Evolutionary conservation across 2,888 invertebrate genomes (phyloP).

Genomic region (Criorhina ranunculi): DNA sequence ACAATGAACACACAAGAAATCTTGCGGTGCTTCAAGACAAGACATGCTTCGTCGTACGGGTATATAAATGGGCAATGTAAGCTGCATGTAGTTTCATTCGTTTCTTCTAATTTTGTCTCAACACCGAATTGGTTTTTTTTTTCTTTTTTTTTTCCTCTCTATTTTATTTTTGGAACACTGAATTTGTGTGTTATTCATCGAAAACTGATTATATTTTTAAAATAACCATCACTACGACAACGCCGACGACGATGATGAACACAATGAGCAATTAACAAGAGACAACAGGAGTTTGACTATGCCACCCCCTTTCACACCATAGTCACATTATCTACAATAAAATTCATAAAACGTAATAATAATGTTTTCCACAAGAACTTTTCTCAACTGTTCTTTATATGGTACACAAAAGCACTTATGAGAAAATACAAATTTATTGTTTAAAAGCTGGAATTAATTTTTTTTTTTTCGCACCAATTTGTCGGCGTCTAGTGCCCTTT

Average conservation of each 20-base stretch:
- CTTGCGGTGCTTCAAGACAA: constrained; percentile 38
- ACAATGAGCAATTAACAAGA: constrained; percentile 26
- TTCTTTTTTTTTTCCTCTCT: constrained; percentile 16
- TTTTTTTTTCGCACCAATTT: constrained; percentile 20
- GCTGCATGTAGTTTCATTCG: constrained; percentile 22
- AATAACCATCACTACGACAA: constrained; percentile 14
- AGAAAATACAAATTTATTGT: constrained; percentile 10
- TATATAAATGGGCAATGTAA: constrained; percentile 49
- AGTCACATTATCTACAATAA: background rate
- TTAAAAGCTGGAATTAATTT: background rate
- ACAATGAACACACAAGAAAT: constrained; percentile 59
- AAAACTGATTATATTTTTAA: constrained; percentile 28
- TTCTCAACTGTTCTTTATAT: background rate
- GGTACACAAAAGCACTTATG: background rate
- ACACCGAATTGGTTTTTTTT: constrained; percentile 19
- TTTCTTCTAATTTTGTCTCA: constrained; percentile 57
- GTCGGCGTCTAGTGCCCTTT: background rate
- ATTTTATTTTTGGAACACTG: constrained; percentile 66
- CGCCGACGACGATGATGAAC: background rate
- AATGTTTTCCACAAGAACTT: background rate
- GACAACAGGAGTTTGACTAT: background rate
- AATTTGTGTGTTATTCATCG: constrained; percentile 30
- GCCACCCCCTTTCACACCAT: background rate
- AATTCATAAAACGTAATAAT: background rate
- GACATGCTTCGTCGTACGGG: constrained; percentile 27